Percentiles rank a stretch among this genome's conserved stretches.
Evolutionary conservation across 2,797 vertebrate genomes (phyloP).

Genomic region (Betta splendens): DNA sequence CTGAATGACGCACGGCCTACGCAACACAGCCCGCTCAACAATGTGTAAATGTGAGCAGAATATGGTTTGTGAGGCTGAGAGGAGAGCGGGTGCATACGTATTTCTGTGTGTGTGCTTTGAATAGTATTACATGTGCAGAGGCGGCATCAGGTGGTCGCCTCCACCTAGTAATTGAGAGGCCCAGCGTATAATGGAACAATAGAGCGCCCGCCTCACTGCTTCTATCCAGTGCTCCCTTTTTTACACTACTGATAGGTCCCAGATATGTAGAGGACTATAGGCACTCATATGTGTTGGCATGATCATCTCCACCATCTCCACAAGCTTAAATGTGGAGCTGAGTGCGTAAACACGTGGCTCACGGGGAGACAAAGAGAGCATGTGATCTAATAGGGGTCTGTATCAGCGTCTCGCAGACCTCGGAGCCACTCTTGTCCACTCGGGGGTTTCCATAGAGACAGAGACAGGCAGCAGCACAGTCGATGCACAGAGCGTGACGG

Average conservation of each 20-base stretch:
- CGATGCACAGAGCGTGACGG: conserved; percentile 63
- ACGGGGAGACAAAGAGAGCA: conserved; percentile 29
- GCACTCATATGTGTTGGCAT: conserved; percentile 13
- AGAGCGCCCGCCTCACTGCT: conserved; percentile 32
- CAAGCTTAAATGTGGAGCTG: conserved; percentile 14
- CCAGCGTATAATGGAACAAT: conserved; percentile 50
- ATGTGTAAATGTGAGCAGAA: conserved; percentile 67
- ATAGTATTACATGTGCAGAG: conserved; percentile 38
- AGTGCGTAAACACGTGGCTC: conserved; percentile 24
- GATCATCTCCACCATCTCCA: conserved; percentile 35
- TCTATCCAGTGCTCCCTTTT: conserved; percentile 36
- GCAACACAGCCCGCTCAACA: conserved; percentile 59
- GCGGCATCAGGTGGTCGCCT: conserved; percentile 60
- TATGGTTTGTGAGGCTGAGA: conserved; percentile 42
- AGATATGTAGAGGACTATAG: no score
- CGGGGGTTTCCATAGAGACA: conserved; percentile 80
- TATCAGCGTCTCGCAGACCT: conserved; percentile 74
- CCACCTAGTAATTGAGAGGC: conserved; percentile 51
- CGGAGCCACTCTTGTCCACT: conserved; percentile 73
- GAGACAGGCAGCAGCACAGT: conserved; percentile 60
- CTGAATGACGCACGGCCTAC: conserved; percentile 66
- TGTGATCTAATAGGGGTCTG: conserved; percentile 67
- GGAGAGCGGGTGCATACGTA: conserved; percentile 6
- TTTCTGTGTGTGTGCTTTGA: no score
- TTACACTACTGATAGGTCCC: conserved; percentile 42